phyloP scores from a whole-genome alignment of 2,797 vertebrate species.

The Sebastes trivittatus region DNA sequence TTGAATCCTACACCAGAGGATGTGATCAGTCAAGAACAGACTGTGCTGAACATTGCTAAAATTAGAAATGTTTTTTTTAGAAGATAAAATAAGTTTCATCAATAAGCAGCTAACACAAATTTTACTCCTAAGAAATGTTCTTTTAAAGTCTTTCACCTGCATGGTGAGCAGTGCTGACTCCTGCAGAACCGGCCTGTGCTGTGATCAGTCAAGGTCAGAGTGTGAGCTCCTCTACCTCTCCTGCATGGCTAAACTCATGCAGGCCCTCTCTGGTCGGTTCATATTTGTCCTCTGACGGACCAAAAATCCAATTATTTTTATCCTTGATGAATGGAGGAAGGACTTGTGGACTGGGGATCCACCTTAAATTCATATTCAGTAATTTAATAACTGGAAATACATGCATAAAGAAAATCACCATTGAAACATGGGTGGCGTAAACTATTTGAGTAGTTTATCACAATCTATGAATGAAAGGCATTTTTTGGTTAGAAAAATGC shows the following conservation, averaged over 20 bases:
- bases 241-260: conserved; percentile 67
- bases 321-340: conserved; percentile 48
- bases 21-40: conserved; percentile 18
- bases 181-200: conserved; percentile 39
- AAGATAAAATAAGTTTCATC: conserved; percentile 10
- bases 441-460: not conserved
- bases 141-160: conserved; percentile 35
- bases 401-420: not conserved
- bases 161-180: conserved; percentile 57
- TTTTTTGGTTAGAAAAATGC: not conserved
- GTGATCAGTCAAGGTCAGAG: conserved; percentile 73
- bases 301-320: conserved; percentile 62
- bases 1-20: conserved; percentile 1
- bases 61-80: conserved; percentile 1
- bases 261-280: conserved; percentile 26
- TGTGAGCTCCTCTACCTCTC: conserved; percentile 29
- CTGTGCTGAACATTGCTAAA: conserved; percentile 22
- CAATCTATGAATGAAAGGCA: not conserved
- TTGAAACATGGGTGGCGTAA: not conserved
- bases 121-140: not conserved
- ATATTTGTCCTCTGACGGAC: conserved; percentile 35
- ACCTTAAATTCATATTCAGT: conserved; percentile 31
- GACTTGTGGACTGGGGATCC: not conserved
- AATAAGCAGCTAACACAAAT: conserved; percentile 7
- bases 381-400: conserved; percentile 11